phyloP scores from a whole-genome alignment of 1,140 invertebrate species.

The Drosophila takahashii region DNA sequence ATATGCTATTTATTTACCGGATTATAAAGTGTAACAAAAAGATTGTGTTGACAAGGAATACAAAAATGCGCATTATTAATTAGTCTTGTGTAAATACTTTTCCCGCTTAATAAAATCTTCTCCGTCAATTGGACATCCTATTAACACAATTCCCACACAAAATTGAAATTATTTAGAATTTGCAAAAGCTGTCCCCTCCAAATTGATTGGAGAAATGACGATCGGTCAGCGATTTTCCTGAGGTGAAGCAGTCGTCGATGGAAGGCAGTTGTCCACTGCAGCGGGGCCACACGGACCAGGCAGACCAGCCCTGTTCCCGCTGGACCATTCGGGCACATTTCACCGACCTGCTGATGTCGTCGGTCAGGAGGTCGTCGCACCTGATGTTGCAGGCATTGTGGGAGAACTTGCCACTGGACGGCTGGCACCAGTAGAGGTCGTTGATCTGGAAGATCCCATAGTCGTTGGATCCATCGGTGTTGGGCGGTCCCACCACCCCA shows the following conservation, averaged over 20 bases:
- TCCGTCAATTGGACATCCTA: too few relatives aligned
- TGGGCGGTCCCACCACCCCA: conserved; percentile 46
- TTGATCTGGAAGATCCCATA: conserved; percentile 81
- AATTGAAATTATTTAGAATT: too few relatives aligned
- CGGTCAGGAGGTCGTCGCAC: conserved; percentile 48
- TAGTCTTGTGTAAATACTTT: too few relatives aligned
- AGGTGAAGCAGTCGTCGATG: conserved; percentile 61
- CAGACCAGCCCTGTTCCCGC: conserved; percentile 54
- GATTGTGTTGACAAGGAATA: too few relatives aligned
- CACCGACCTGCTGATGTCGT: conserved; percentile 53
- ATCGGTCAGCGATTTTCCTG: too few relatives aligned
- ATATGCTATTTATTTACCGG: too few relatives aligned
- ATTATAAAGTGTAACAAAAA: too few relatives aligned
- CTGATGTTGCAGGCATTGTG: conserved; percentile 35
- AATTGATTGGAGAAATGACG: too few relatives aligned
- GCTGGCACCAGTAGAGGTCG: conserved; percentile 73
- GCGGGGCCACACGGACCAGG: conserved; percentile 58
- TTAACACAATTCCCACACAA: too few relatives aligned
- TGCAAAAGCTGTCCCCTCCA: too few relatives aligned
- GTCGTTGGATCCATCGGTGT: conserved; percentile 65
- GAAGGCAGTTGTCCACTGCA: conserved; percentile 53
- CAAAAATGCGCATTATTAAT: too few relatives aligned
- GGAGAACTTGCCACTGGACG: conserved; percentile 48
- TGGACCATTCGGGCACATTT: conserved; percentile 56
- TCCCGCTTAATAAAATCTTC: too few relatives aligned